A percentile compares a stretch with the other conserved stretches of the same genome.
These are phyloP conservation scores for Sinodicranocentrus sp. DNA, from an alignment of 2,888 invertebrate genomes.

Conservation along the genomic window DNA sequence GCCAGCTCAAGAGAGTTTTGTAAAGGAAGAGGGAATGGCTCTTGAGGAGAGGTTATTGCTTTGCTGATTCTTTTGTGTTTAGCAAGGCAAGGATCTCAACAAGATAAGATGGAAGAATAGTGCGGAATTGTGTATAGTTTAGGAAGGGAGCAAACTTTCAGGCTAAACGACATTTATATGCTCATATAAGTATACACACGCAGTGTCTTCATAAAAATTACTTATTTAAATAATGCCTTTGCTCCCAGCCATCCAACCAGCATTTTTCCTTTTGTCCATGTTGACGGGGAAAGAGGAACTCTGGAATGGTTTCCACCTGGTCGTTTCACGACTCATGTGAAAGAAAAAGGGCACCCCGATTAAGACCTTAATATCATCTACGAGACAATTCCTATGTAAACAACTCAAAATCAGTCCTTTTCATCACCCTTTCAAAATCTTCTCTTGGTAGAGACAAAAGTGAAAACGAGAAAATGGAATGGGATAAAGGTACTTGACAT, in stretches of 20 bases:
- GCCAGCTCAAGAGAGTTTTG: neutral
- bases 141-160: neutral
- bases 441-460: too few species aligned
- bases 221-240: constrained; percentile 11
- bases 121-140: neutral
- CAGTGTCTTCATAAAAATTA: constrained; percentile 21
- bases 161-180: neutral
- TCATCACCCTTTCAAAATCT: too few species aligned
- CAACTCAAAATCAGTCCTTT: too few species aligned
- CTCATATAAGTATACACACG: too few species aligned
- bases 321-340: too few species aligned
- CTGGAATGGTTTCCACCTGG: neutral
- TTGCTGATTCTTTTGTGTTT: neutral
- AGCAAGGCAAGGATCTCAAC: too few species aligned
- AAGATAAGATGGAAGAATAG: too few species aligned
- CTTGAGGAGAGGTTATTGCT: constrained; percentile 20
- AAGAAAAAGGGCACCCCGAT: too few species aligned
- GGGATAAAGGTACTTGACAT: too few species aligned
- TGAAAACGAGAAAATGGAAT: too few species aligned
- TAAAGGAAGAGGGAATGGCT: neutral
- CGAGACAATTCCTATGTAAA: too few species aligned
- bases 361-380: too few species aligned
- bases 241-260: neutral
- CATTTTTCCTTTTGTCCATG: neutral
- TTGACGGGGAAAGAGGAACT: neutral